Conservation (phyloP, 1,140 invertebrate genomes). For the Drosophila cardini region DNA sequence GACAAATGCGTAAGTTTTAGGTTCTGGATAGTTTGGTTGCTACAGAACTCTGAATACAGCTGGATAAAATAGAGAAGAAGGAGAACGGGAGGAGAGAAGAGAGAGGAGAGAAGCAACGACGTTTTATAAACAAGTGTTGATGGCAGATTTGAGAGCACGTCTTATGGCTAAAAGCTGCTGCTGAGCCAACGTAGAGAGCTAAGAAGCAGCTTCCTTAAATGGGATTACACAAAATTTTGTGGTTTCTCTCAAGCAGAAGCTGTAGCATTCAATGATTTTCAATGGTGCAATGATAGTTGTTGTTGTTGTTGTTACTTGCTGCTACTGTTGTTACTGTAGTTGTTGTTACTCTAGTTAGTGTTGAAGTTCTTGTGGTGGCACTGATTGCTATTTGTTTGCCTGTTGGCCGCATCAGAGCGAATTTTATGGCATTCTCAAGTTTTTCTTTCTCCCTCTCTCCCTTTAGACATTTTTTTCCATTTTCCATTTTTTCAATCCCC, state of each 20-base stretch:
- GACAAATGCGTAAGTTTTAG: slow-evolving; percentile 64
- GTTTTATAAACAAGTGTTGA: slow-evolving; percentile 73
- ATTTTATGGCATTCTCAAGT: slow-evolving; percentile 37
- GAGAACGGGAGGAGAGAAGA: neutral
- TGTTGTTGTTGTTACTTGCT: neutral
- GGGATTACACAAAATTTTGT: slow-evolving; percentile 69
- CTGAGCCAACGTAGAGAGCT: slow-evolving; percentile 43
- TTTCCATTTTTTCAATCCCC: too few relatives aligned
- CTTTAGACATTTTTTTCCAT: neutral
- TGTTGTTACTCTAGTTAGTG: slow-evolving; percentile 8
- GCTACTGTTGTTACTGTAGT: slow-evolving; percentile 16
- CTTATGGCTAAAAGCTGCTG: slow-evolving; percentile 30
- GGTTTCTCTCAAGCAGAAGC: slow-evolving; percentile 25
- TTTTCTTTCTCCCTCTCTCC: slow-evolving; percentile 15
- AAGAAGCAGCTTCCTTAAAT: slow-evolving; percentile 71
- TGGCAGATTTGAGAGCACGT: slow-evolving; percentile 59
- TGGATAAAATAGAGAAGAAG: neutral
- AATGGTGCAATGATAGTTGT: slow-evolving; percentile 55
- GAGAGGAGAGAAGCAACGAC: neutral
- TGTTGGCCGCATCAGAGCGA: slow-evolving; percentile 20
- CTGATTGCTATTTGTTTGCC: slow-evolving; percentile 65
- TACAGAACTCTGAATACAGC: neutral
- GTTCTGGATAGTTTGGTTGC: slow-evolving; percentile 35
- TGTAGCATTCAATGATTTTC: slow-evolving; percentile 56
- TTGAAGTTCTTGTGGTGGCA: slow-evolving; percentile 44